Evolutionary conservation across 2,888 invertebrate genomes (phyloP).

Genomic region (Aplocera efformata): DNA sequence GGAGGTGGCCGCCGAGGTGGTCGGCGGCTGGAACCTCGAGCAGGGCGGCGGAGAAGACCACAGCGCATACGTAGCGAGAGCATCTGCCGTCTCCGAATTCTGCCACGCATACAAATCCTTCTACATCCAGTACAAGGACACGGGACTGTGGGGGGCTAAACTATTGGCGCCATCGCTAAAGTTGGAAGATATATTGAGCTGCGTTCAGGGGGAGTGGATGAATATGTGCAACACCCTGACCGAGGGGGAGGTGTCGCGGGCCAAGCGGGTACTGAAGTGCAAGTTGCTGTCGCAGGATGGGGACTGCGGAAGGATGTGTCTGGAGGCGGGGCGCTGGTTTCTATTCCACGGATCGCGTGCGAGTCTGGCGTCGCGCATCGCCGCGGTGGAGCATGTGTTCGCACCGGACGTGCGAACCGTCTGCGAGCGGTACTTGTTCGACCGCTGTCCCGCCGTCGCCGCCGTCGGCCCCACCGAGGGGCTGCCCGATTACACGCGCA

Average conservation of each 20-base stretch:
- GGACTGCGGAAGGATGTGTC: conserved; percentile 93
- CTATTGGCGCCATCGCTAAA: conserved; percentile 86
- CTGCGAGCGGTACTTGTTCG: conserved; percentile 92
- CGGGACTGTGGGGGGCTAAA: conserved; percentile 96
- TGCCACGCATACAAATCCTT: conserved; percentile 96
- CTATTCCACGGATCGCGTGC: conserved; percentile 93
- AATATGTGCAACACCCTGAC: conserved; percentile 90
- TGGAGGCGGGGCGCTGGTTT: conserved; percentile 97
- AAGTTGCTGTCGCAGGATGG: conserved; percentile 94
- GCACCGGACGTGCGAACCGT: conserved; percentile 87
- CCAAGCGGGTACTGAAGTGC: conserved; percentile 93
- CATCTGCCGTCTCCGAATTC: conserved; percentile 82
- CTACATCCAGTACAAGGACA: conserved; percentile 98
- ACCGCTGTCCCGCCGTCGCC: conserved; percentile 94
- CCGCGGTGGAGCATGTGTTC: conserved; percentile 89
- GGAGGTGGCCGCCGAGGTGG: conserved; percentile 94
- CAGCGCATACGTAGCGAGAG: conserved; percentile 89
- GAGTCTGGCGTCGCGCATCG: conserved; percentile 91
- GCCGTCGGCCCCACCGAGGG: conserved; percentile 93
- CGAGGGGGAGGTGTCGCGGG: conserved; percentile 92
- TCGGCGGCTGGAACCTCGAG: conserved; percentile 94
- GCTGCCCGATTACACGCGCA: conserved; percentile 89
- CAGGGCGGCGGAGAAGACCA: conserved; percentile 92
- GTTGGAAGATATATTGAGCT: conserved; percentile 84
- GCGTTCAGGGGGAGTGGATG: conserved; percentile 91